Percentiles rank a stretch among this genome's conserved stretches.
Evolutionary conservation across 2,888 invertebrate species (phyloP).

Genomic region (Drosophila subquinaria): DNA sequence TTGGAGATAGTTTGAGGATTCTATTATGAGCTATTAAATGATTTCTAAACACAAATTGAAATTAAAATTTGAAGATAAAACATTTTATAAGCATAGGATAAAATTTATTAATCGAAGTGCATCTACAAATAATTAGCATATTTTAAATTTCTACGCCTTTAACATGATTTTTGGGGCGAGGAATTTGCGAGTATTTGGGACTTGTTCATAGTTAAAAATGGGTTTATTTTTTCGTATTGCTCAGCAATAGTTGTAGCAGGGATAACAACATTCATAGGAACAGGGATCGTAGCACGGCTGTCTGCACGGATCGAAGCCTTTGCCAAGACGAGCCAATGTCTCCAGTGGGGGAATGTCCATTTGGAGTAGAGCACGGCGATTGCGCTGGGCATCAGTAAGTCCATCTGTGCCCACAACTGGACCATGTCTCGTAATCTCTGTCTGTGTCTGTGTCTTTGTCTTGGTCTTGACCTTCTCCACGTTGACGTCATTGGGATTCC

Average conservation of each 20-base stretch:
- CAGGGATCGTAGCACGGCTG: constrained; percentile 4
- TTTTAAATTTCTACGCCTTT: constrained; percentile 1
- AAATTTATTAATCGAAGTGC: constrained; percentile 17
- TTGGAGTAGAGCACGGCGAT: constrained; percentile 41
- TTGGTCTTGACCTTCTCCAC: neutral
- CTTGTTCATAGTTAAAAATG: neutral
- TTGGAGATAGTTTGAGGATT: no score
- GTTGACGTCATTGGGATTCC: constrained; percentile 46
- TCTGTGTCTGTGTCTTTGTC: neutral
- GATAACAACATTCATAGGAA: constrained; percentile 9
- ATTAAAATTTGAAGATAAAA: neutral
- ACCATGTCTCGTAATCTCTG: neutral
- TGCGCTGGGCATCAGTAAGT: constrained; percentile 47
- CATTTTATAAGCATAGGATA: neutral
- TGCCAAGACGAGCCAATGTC: constrained; percentile 58
- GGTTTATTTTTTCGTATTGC: neutral
- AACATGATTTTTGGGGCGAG: neutral
- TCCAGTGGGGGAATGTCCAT: constrained; percentile 58
- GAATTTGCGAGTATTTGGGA: neutral
- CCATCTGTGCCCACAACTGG: constrained; percentile 47
- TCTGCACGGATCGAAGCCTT: constrained; percentile 44
- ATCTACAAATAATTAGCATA: constrained; percentile 5
- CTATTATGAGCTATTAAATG: no score
- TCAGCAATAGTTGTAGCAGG: constrained; percentile 22
- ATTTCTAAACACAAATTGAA: neutral